Evolutionary conservation across 2,797 vertebrate species (phyloP), one percentile per base, ranked within the genome.

Genomic region (Lacerta bilineata): DNA sequence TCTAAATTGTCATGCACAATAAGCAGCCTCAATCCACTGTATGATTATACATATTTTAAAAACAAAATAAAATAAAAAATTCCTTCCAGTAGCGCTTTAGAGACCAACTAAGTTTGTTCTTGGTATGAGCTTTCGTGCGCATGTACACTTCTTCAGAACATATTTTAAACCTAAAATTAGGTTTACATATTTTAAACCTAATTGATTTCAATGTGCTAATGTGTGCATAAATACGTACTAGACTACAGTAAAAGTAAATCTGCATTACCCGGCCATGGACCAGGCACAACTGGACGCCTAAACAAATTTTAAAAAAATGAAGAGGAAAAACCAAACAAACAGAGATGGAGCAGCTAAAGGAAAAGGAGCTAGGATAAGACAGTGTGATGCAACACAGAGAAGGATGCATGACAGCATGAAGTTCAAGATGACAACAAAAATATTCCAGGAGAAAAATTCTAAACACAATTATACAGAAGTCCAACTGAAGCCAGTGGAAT

Each of bases 401-500:
- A 61, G 10, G 20, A 76, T 76, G 61, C 33, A 75, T 39, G 69
- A 46, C 39, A 80, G 68, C 36, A 84, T 41, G 46, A 84, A 77
- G n/a, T 25, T 59, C 11, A 36, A 25, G 15, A 50, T 43, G 75
- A 18, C 36, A 71, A 33, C 23, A 64, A 46, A 46, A 74, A 23
- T 39, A 74, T 66, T 84, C 33, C 41, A 83, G 64, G 46, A 36
- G 27, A 43, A 61, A 71, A 69, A 55, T 23, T 77, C 36, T 61
- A 90, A 83, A 78, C 50, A 61, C 61, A 85, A 43, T 59, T 81
- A 84, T 27, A 83, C 41, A 80, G 46, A 83, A 66, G 84, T 55
- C 84, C 68, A 84, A 64, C 20, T 66, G 39, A 64, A 89, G 74
- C 66, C 18, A 25, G 15, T 18, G 18, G 29, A 4, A 33, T 84